Percentiles rank a stretch among this genome's conserved stretches.
phyloP scores from a whole-genome alignment of 64 coral and sea anemone genomes.

The Pocillopora verrucosa region DNA sequence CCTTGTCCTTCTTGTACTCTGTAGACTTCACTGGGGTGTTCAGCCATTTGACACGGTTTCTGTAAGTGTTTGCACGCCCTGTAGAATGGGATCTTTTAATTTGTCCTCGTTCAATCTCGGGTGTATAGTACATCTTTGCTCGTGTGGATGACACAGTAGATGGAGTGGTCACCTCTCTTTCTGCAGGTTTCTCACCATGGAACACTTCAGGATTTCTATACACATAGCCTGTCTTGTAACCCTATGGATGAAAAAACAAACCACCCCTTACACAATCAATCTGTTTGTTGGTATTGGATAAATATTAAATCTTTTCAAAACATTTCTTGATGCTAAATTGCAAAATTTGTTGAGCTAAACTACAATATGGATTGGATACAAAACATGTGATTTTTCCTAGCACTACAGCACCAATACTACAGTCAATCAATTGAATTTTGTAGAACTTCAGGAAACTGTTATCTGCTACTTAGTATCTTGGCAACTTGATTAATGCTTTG shows the following conservation, averaged over 20 bases:
- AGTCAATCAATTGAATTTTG: no score
- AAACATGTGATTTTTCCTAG: no score
- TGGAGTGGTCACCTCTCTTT: slow-evolving; percentile 86
- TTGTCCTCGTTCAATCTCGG: slow-evolving; percentile 64
- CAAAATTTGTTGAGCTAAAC: no score
- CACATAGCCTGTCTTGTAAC: slow-evolving; percentile 89
- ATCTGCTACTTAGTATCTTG: no score
- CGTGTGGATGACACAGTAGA: slow-evolving; percentile 88
- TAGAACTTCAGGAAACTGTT: no score
- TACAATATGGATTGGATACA: no score
- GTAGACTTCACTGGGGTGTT: slow-evolving; percentile 98
- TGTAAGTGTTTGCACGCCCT: slow-evolving; percentile 96
- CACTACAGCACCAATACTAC: no score
- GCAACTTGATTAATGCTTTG: no score
- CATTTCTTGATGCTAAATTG: no score
- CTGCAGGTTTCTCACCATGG: slow-evolving; percentile 70
- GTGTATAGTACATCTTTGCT: slow-evolving; percentile 79
- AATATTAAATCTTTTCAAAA: no score
- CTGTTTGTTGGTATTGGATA: no score
- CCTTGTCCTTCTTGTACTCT: slow-evolving; percentile 96
- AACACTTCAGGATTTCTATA: slow-evolving; percentile 96
- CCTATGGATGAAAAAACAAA: slow-evolving; percentile 39
- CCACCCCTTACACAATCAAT: not conserved
- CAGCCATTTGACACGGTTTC: slow-evolving; percentile 94
- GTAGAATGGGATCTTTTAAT: slow-evolving; percentile 73